A percentile compares a stretch with the other conserved stretches of the same genome.
These are phyloP conservation scores for Cydia amplana DNA, from an alignment of 1,140 invertebrate genomes.

Conservation along the genomic window DNA sequence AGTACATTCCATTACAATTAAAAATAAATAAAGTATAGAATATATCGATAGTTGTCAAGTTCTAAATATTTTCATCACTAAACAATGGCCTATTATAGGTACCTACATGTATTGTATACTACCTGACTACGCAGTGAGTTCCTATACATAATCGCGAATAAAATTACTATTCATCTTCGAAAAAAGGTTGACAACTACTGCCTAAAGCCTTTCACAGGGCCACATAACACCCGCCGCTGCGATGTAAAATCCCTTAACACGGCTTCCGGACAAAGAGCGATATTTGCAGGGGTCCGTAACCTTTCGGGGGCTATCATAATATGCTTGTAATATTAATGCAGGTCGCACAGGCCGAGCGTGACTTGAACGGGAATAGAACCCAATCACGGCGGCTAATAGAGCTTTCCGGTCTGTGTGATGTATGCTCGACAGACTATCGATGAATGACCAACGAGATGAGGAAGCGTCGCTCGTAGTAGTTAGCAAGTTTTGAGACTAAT, in stretches of 20 bases:
- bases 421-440: conserved; percentile 13
- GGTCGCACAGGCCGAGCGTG: conserved; percentile 7
- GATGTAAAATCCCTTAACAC: conserved; percentile 15
- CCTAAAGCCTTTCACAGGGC: not conserved
- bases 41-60: too few relatives aligned
- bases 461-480: too few relatives aligned
- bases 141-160: not conserved
- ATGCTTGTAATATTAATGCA: conserved; percentile 14
- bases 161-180: conserved; percentile 3
- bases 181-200: conserved; percentile 1
- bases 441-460: not conserved
- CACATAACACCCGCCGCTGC: not conserved
- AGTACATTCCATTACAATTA: too few relatives aligned
- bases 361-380: conserved; percentile 16
- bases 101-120: not conserved
- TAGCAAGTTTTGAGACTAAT: too few relatives aligned
- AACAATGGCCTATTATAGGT: too few relatives aligned
- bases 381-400: conserved; percentile 11
- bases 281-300: not conserved
- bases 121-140: not conserved
- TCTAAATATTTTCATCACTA: too few relatives aligned
- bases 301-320: conserved; percentile 13
- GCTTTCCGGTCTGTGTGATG: not conserved
- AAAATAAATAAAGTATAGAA: too few relatives aligned
- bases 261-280: not conserved